Conservation (phyloP, 2,797 vertebrate species). For the Argyrosomus regius region DNA sequence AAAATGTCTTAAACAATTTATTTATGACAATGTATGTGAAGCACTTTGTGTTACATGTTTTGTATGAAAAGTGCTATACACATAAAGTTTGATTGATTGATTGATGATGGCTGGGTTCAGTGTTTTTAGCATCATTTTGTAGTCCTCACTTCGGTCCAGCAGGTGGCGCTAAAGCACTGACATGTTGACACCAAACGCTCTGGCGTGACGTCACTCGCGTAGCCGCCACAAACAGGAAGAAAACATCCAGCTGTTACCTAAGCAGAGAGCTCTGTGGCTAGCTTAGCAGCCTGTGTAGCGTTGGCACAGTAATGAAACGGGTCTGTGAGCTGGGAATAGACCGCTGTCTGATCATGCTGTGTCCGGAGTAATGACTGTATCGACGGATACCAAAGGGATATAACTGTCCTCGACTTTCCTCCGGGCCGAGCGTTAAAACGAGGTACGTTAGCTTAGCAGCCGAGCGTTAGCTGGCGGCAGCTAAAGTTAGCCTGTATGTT, state of each 20-base stretch:
- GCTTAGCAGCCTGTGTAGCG: constrained; percentile 11
- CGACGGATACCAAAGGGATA: constrained; percentile 46
- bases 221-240: constrained; percentile 73
- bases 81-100: too few species aligned
- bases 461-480: constrained; percentile 34
- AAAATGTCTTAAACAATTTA: too few species aligned
- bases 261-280: constrained; percentile 11
- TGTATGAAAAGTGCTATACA: too few species aligned
- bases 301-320: constrained; percentile 59
- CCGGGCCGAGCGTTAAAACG: constrained; percentile 74
- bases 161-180: constrained; percentile 1
- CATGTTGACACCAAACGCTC: not conserved
- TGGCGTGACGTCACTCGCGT: constrained; percentile 15
- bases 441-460: constrained; percentile 78
- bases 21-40: too few species aligned
- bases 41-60: too few species aligned
- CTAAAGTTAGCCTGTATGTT: constrained; percentile 26
- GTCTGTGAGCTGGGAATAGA: constrained; percentile 35
- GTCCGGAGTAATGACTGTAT: constrained; percentile 74
- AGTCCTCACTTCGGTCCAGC: not conserved
- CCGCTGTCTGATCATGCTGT: constrained; percentile 65
- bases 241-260: constrained; percentile 75
- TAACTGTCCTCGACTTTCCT: constrained; percentile 72
- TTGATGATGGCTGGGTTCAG: too few species aligned
- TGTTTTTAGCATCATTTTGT: too few species aligned